Conservation (phyloP, 92 coral and sea anemone genomes). For the Umimayanthus chanpuru region DNA sequence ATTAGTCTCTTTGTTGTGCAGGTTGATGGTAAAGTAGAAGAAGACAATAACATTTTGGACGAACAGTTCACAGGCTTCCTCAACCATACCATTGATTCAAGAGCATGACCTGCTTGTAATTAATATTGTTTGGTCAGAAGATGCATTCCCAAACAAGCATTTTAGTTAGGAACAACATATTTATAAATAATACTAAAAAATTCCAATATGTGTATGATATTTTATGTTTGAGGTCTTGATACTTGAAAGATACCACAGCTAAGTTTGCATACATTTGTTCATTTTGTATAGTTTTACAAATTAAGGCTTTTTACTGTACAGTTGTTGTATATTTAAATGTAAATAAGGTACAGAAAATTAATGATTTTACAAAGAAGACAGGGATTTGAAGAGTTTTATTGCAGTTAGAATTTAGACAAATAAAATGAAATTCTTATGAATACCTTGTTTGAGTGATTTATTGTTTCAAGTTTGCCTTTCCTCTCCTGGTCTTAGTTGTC, state of each 20-base stretch:
- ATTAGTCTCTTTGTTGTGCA: background rate
- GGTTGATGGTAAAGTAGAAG: slow-evolving; percentile 30
- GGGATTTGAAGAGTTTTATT: slow-evolving; percentile 38
- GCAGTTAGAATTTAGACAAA: background rate
- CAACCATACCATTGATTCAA: slow-evolving; percentile 29
- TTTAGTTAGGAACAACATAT: background rate
- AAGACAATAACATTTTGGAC: slow-evolving; percentile 6
- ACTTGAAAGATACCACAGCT: background rate
- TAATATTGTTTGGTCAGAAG: background rate
- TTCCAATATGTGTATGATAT: slow-evolving; percentile 7
- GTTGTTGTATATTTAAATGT: slow-evolving; percentile 37
- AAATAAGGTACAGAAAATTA: slow-evolving; percentile 38
- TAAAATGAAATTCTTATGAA: slow-evolving; percentile 19
- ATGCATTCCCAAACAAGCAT: background rate
- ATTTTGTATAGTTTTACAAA: slow-evolving; percentile 43
- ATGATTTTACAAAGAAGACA: slow-evolving; percentile 31
- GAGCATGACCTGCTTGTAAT: background rate
- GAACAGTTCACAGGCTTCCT: background rate
- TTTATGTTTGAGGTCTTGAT: slow-evolving; percentile 10
- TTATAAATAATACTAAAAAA: slow-evolving; percentile 13
- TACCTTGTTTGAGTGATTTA: background rate
- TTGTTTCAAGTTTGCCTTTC: background rate
- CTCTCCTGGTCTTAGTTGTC: background rate
- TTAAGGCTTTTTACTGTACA: slow-evolving; percentile 45
- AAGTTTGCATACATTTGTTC: slow-evolving; percentile 23